These are phyloP conservation scores for Actinernus sp. DNA, from an alignment of 92 coral and sea anemone genomes.

Conservation along the genomic window DNA sequence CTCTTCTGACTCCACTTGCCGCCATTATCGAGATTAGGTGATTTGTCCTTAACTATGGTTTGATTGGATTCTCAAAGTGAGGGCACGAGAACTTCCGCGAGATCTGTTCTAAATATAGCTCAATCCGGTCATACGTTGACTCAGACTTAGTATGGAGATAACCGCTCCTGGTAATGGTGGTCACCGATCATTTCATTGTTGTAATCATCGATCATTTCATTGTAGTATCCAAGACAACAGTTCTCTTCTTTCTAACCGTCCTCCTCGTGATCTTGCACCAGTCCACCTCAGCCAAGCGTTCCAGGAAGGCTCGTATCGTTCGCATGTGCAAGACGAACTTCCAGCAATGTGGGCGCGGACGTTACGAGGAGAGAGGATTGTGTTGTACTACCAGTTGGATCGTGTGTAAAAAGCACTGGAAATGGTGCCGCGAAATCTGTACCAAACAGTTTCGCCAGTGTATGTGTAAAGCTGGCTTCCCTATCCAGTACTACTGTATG, in stretches of 20 bases:
- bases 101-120: too few relatives aligned
- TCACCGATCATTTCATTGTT: too few relatives aligned
- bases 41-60: too few relatives aligned
- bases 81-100: too few relatives aligned
- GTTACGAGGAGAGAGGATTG: not conserved
- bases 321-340: constrained; percentile 10
- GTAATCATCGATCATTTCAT: too few relatives aligned
- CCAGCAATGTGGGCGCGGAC: not conserved
- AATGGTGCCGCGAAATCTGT: constrained; percentile 15
- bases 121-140: too few relatives aligned
- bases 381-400: constrained; percentile 21
- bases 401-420: not conserved
- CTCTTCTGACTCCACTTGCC: too few relatives aligned
- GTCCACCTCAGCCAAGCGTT: not conserved
- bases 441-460: not conserved
- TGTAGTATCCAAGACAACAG: too few relatives aligned
- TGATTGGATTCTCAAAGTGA: too few relatives aligned
- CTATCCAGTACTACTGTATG: not conserved
- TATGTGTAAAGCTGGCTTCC: constrained; percentile 10
- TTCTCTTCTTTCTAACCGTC: not conserved
- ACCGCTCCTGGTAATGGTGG: too few relatives aligned
- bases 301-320: not conserved
- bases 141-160: too few relatives aligned
- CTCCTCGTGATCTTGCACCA: not conserved
- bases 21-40: too few relatives aligned